Conservation (phyloP, 2,113 vertebrate species). For the Riparia riparia region DNA sequence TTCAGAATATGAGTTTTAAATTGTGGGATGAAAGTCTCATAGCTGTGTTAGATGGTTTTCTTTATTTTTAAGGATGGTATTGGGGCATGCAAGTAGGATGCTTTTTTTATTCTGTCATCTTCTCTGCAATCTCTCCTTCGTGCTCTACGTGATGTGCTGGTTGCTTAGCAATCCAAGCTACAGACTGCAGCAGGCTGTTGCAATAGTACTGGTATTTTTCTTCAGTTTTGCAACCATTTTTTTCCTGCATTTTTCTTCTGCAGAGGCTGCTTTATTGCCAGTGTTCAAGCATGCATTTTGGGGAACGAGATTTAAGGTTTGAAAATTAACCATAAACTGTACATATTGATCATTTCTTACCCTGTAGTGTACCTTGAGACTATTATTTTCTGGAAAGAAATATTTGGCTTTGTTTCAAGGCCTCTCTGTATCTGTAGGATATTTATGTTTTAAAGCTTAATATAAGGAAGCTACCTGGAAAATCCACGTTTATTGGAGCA, state of each 20-base stretch:
- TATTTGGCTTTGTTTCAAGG: neutral
- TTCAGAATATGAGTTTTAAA: neutral
- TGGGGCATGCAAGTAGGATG: neutral
- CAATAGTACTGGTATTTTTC: neutral
- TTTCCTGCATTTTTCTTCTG: neutral
- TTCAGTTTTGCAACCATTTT: neutral
- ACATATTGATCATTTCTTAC: accelerated
- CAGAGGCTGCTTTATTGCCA: neutral
- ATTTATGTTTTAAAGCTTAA: neutral
- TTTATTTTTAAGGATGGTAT: neutral
- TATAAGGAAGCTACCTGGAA: neutral
- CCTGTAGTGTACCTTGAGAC: neutral
- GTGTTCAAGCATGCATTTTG: neutral
- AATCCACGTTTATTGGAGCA: neutral
- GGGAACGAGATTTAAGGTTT: neutral
- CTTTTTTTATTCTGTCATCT: neutral
- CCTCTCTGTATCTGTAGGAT: neutral
- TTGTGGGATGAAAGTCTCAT: neutral
- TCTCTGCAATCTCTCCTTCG: neutral
- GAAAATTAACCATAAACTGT: neutral
- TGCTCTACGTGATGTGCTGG: neutral
- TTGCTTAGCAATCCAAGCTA: constrained; percentile 57
- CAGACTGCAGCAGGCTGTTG: constrained; percentile 15
- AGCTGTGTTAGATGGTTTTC: neutral
- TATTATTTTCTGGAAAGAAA: neutral